Evolutionary conservation across 2,113 vertebrate genomes (phyloP).

Genomic region (Alexandromys fortis): DNA sequence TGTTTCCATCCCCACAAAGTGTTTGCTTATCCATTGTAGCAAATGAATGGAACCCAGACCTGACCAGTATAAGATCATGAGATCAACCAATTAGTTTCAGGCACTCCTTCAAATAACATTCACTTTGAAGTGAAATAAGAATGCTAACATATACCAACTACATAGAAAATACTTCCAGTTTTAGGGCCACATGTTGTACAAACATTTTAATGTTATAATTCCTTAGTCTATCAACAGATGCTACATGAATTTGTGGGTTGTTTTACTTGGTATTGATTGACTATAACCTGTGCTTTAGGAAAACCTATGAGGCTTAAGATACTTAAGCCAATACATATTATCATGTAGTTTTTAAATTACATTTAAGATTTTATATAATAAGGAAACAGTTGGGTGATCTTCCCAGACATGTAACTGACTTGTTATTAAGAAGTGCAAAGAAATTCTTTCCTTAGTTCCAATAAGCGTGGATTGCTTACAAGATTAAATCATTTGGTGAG

Average conservation of each 20-base stretch:
- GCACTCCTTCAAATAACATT: not conserved
- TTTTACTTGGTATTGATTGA: not conserved
- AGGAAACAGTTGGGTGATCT: not conserved
- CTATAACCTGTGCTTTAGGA: not conserved
- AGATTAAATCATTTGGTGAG: not conserved
- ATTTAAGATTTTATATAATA: not conserved
- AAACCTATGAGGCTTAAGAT: not conserved
- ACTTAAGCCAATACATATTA: not conserved
- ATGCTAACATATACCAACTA: not conserved
- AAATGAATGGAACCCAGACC: not conserved
- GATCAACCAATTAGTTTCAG: fast-evolving
- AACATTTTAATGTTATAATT: not conserved
- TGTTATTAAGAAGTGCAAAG: not conserved
- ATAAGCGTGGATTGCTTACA: not conserved
- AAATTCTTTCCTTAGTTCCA: not conserved
- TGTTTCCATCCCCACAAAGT: not conserved
- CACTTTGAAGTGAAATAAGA: not conserved
- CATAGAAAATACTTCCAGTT: not conserved
- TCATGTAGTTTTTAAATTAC: not conserved
- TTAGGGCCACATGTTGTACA: not conserved
- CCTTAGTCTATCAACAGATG: not conserved
- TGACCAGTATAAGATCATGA: too few species aligned
- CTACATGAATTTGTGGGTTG: not conserved
- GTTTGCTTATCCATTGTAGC: not conserved
- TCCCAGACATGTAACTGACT: not conserved